Conservation (phyloP, 2,113 vertebrate genomes). For the Furnarius figulus region DNA sequence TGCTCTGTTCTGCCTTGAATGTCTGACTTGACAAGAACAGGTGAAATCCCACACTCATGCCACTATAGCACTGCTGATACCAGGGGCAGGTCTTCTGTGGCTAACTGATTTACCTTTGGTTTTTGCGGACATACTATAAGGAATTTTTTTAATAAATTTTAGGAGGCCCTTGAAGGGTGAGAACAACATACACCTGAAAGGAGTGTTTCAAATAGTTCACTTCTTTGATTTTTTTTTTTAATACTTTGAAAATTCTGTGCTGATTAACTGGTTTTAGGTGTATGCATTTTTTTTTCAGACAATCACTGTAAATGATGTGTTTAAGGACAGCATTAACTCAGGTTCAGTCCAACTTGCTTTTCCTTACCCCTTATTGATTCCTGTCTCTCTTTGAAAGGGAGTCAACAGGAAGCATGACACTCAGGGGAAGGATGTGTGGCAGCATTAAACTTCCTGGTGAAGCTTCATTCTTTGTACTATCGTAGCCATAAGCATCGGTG, state of each 20-base stretch:
- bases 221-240: neutral
- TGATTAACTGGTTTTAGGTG: neutral
- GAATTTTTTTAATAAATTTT: neutral
- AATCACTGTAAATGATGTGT: neutral
- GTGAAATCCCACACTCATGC: neutral
- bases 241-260: neutral
- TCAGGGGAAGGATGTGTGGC: constrained; percentile 24
- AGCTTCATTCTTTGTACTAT: neutral
- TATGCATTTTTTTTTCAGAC: neutral
- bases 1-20: neutral
- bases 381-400: neutral
- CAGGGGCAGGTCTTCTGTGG: neutral
- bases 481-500: neutral
- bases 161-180: neutral
- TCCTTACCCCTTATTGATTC: neutral
- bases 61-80: neutral
- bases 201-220: neutral
- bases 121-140: neutral
- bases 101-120: neutral
- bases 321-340: neutral
- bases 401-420: constrained; percentile 61
- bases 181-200: neutral
- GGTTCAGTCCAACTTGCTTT: neutral
- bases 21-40: neutral
- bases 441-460: constrained; percentile 14